A percentile compares a stretch with the other conserved stretches of the same genome.
Evolutionary conservation across 2,888 invertebrate species (phyloP).

Genomic region (Cephalotes varians): DNA sequence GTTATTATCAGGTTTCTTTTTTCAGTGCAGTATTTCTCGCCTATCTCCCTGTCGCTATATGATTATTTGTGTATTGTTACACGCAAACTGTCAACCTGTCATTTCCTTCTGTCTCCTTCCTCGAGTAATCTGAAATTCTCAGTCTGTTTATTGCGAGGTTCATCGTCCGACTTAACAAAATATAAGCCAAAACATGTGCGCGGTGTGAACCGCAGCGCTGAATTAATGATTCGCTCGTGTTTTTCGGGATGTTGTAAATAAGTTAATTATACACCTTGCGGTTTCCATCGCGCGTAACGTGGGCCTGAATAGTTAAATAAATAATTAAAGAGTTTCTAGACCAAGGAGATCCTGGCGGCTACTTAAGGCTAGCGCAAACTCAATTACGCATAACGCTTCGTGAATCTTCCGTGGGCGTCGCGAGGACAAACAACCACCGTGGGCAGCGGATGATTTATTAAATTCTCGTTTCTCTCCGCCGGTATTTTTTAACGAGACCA

Average conservation of each 20-base stretch:
- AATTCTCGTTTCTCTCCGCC: conserved; percentile 41
- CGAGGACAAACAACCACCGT: conserved; percentile 55
- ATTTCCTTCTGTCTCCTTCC: no score
- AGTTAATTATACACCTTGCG: neutral
- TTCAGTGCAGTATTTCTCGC: no score
- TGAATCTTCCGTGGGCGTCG: conserved; percentile 54
- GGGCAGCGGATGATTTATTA: conserved; percentile 57
- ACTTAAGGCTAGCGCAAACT: conserved; percentile 26
- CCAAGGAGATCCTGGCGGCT: conserved; percentile 45
- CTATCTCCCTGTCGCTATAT: neutral
- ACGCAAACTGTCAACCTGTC: no score
- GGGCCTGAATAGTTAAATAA: conserved; percentile 45
- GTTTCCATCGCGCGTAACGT: conserved; percentile 26
- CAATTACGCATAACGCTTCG: conserved; percentile 51
- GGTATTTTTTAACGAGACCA: conserved; percentile 1
- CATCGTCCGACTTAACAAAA: neutral
- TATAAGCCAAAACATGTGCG: neutral
- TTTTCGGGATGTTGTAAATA: conserved; percentile 23
- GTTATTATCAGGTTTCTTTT: no score
- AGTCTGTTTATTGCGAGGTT: neutral
- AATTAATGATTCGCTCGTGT: conserved; percentile 17
- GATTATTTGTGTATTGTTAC: neutral
- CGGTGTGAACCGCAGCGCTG: neutral
- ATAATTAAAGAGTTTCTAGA: conserved; percentile 58
- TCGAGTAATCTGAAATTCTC: neutral